Percentiles rank a stretch among this genome's conserved stretches.
phyloP scores from a whole-genome alignment of 1,140 invertebrate genomes.

The Apis laboriosa region DNA sequence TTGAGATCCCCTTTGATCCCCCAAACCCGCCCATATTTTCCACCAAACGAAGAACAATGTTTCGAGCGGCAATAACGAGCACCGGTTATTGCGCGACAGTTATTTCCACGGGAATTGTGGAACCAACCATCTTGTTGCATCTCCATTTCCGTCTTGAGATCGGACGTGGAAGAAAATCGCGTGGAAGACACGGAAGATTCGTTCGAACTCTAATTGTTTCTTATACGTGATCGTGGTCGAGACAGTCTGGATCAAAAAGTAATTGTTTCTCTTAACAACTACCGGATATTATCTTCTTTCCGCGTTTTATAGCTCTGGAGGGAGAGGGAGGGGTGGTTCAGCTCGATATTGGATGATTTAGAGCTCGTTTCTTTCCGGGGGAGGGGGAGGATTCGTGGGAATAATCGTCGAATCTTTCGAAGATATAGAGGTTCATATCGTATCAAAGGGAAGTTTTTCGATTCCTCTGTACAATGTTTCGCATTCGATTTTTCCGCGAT shows the following conservation, averaged over 20 bases:
- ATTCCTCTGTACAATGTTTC: background rate
- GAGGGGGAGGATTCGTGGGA: background rate
- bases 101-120: slow-evolving; percentile 36
- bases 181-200: background rate
- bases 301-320: slow-evolving; percentile 8
- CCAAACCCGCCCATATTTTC: background rate
- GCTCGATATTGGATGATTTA: slow-evolving; percentile 11
- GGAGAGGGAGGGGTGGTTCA: too few relatives aligned
- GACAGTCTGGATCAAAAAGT: slow-evolving; percentile 4
- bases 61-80: slow-evolving; percentile 18
- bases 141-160: too few relatives aligned
- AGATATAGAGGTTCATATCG: background rate
- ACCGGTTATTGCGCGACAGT: slow-evolving; percentile 34
- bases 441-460: background rate
- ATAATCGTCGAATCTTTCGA: background rate
- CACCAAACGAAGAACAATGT: slow-evolving; percentile 39
- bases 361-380: background rate
- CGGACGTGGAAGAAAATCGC: slow-evolving; percentile 1
- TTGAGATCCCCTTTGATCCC: slow-evolving; percentile 44
- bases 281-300: background rate
- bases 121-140: too few relatives aligned
- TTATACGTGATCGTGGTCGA: slow-evolving; percentile 40
- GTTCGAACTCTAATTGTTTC: slow-evolving; percentile 32
- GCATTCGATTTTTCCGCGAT: background rate
- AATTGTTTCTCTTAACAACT: slow-evolving; percentile 1